Conservation (phyloP, 2,113 vertebrate genomes). For the Anarhynchus alexandrinus region DNA sequence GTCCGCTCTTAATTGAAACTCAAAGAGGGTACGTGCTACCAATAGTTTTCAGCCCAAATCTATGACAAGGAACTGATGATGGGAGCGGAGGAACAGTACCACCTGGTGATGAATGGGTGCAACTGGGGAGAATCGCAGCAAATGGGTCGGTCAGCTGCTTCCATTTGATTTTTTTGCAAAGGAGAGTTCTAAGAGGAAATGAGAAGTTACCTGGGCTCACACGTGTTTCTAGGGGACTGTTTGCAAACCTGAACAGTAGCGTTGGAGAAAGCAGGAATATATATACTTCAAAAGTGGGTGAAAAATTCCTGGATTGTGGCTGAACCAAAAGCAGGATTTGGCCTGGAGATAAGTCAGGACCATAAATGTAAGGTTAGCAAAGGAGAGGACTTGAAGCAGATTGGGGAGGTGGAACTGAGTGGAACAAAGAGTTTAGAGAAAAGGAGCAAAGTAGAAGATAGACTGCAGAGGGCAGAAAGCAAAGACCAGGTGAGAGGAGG, state of each 20-base stretch:
- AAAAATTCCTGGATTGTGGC: not conserved
- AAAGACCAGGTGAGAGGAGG: not conserved
- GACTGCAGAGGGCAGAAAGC: not conserved
- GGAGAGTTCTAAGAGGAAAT: not conserved
- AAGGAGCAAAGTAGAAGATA: not conserved
- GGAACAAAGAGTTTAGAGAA: not conserved
- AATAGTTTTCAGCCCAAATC: not conserved
- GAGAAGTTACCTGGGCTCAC: not conserved
- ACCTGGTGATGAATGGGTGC: not conserved
- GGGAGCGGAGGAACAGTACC: not conserved
- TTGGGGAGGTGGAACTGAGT: not conserved
- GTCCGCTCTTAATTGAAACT: not conserved
- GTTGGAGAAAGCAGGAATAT: not conserved
- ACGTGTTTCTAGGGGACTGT: fast-evolving
- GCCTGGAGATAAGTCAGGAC: not conserved
- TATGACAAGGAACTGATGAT: not conserved
- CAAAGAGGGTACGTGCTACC: not conserved
- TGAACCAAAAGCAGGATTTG: not conserved
- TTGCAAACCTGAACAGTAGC: not conserved
- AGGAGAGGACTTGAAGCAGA: not conserved
- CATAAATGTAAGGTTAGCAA: not conserved
- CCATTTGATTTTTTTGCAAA: not conserved
- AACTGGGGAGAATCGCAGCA: not conserved
- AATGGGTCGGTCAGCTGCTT: not conserved
- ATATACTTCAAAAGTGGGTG: not conserved